A percentile compares a stretch with the other conserved stretches of the same genome.
These are phyloP conservation scores for Halyomorpha halys DNA, from an alignment of 1,140 invertebrate species.

Conservation along the genomic window DNA sequence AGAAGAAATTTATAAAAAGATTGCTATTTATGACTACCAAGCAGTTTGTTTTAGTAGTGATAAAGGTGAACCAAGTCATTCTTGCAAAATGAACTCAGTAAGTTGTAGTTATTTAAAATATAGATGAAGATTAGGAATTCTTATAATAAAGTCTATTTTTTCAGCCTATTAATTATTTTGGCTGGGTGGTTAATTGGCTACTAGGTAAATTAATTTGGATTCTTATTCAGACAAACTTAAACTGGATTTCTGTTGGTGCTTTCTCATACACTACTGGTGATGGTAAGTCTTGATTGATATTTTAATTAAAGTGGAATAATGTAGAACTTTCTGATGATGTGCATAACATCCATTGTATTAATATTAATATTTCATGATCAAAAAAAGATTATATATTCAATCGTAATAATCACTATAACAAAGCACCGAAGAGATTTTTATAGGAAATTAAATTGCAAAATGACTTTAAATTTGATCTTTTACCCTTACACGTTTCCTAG, in stretches of 20 bases:
- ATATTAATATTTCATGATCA: too few relatives aligned
- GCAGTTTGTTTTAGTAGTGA: constrained; percentile 61
- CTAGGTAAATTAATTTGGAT: constrained; percentile 36
- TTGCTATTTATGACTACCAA: constrained; percentile 79
- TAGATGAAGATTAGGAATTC: not conserved
- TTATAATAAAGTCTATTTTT: constrained; percentile 26
- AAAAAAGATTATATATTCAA: too few relatives aligned
- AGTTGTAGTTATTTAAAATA: constrained; percentile 30
- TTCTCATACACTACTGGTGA: constrained; percentile 23
- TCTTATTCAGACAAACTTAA: constrained; percentile 34
- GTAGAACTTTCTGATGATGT: too few relatives aligned
- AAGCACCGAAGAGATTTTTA: too few relatives aligned
- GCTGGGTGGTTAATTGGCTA: constrained; percentile 35
- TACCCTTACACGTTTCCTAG: too few relatives aligned
- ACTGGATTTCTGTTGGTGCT: constrained; percentile 10
- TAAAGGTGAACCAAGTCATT: constrained; percentile 41
- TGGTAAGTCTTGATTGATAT: constrained; percentile 19
- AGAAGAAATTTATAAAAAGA: constrained; percentile 63
- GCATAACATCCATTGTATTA: too few relatives aligned
- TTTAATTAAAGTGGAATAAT: not conserved
- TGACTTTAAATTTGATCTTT: too few relatives aligned
- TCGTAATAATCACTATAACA: too few relatives aligned
- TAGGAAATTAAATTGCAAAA: too few relatives aligned
- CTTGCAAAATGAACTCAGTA: constrained; percentile 50
- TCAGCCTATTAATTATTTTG: constrained; percentile 37